Base-by-base conservation (phyloP, 2,888 invertebrate species). In the Liopterus haemorrhoidalis region DNA sequence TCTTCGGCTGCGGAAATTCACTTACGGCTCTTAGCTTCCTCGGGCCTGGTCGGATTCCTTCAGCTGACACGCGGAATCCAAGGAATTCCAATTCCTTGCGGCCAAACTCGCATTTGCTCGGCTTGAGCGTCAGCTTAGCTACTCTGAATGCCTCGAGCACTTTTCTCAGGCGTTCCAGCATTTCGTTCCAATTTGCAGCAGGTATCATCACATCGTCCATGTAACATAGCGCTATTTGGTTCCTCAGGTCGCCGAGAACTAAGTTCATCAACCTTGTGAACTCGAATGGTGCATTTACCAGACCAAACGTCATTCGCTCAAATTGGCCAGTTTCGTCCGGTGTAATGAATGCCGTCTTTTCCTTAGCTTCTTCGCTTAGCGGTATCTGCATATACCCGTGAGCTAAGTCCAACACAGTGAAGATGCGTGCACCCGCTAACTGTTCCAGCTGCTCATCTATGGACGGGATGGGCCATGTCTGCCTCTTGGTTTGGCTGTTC, bases 261-360 rank as follows among this genome's bases (percentile, higher is more conserved):
- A 41, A 36, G 31, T 57, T 52, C 51, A 61, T 55, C 9, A 60
- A 41, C 16, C 54, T 46, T 8, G 55, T 57, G 42, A 59, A 62
- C 8, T 54, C 57, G 15, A 49, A 51, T 1, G 59, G 57, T 0
- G 60, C 58, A 37, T 62, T 61, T 4, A 51, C 39, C 1, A 62
- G 48, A 1, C 60, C 61, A 18, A 60, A 63, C 32, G 57, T 56
- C 49, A 56, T 57, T 1, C 53, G 20, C 5, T 54, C 40, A 32
- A 57, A 62, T 50, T 62, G 56, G 4, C 55, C 62, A 0, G 57
- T 53, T 6, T 57, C 59, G 38, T 59, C 59, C 1, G 60, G 63
- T 2, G 51, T 49, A 9, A 49, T 47, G 24, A 46, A 51, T 3
- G 43, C 47, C 0, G 51, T 51, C 33, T 51, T 49, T 6, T n/a